phyloP scores from a whole-genome alignment of 2,888 invertebrate genomes.

The Stenurella melanura region DNA sequence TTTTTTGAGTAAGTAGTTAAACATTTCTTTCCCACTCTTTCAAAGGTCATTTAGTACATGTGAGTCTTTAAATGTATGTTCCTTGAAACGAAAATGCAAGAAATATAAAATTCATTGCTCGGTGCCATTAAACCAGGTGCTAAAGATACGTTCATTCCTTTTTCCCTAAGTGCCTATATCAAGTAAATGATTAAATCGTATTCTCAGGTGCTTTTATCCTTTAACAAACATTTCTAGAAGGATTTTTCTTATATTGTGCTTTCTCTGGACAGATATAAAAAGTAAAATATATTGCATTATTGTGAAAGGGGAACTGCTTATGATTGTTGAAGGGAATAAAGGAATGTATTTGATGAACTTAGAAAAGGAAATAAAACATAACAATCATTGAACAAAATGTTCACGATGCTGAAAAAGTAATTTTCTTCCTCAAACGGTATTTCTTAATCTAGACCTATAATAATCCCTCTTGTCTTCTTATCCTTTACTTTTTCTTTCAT shows the following conservation, averaged over 20 bases:
- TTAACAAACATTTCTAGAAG: background rate
- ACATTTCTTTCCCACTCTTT: too few species aligned
- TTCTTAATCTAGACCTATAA: slow-evolving; percentile 23
- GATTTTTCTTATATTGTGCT: background rate
- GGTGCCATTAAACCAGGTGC: too few species aligned
- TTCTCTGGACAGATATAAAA: slow-evolving; percentile 1
- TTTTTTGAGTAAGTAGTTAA: too few species aligned
- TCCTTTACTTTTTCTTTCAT: slow-evolving; percentile 11
- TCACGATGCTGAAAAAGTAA: slow-evolving; percentile 25
- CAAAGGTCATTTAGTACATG: too few species aligned
- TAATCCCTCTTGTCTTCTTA: slow-evolving; percentile 17
- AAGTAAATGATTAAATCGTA: background rate
- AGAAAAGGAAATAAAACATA: slow-evolving; percentile 23
- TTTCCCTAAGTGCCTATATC: too few species aligned
- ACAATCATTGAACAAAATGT: slow-evolving; percentile 26
- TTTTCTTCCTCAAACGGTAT: slow-evolving; percentile 14
- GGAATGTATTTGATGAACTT: slow-evolving; percentile 6
- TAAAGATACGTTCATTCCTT: too few species aligned
- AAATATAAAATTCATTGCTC: too few species aligned
- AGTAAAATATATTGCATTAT: slow-evolving; percentile 7
- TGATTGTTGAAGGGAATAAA: slow-evolving; percentile 14
- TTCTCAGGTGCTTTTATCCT: background rate
- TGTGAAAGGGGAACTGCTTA: slow-evolving; percentile 11
- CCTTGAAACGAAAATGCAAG: too few species aligned
- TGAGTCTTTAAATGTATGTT: too few species aligned